Percentiles rank a stretch among this genome's conserved stretches.
phyloP scores from a whole-genome alignment of 2,113 vertebrate genomes.

The Ahaetulla prasina region DNA sequence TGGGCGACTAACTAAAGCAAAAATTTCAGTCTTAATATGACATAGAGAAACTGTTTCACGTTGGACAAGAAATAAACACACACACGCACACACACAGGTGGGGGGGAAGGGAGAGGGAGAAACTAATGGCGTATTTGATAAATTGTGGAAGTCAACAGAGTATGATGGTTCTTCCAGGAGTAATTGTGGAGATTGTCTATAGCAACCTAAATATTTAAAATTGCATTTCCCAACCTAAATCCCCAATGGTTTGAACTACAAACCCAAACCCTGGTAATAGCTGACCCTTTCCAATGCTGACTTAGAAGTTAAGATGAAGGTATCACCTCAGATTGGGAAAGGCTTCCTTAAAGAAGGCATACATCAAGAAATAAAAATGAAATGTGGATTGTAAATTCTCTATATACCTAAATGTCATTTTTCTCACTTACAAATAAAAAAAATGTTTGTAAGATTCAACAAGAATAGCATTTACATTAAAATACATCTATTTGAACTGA shows the following conservation, averaged over 20 bases:
- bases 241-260: too few species aligned
- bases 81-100: too few species aligned
- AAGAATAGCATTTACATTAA: background rate
- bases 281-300: background rate
- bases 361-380: background rate
- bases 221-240: background rate
- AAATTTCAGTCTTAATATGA: background rate
- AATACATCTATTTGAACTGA: too few species aligned
- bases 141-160: background rate
- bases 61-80: background rate
- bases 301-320: background rate
- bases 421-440: background rate
- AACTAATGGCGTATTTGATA: background rate
- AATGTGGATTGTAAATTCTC: background rate
- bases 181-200: background rate
- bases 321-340: background rate
- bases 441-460: background rate
- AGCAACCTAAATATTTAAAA: background rate
- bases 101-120: too few species aligned
- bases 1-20: background rate
- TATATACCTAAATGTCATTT: background rate
- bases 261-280: too few species aligned
- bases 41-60: background rate
- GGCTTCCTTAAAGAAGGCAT: background rate
- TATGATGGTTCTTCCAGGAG: background rate